Evolutionary conservation across 2,888 invertebrate genomes (phyloP).

Genomic region (Apodemia zela): DNA sequence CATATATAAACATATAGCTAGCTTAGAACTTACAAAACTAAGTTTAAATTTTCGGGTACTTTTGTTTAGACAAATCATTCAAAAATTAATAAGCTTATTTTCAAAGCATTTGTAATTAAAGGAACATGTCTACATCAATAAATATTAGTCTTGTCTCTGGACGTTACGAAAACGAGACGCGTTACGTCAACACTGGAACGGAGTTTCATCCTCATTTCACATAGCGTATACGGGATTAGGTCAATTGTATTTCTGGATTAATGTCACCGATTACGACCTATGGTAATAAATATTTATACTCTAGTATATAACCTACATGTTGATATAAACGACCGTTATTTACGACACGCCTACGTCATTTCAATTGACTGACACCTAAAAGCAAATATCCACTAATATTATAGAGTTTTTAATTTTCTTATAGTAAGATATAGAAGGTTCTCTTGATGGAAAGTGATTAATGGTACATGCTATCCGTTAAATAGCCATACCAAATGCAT

Average conservation of each 20-base stretch:
- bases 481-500: no score
- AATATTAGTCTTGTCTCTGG: background rate
- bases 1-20: no score
- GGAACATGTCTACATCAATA: background rate
- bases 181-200: constrained; percentile 9
- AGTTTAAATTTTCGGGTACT: no score
- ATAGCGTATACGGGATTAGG: constrained; percentile 1
- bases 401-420: no score
- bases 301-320: background rate
- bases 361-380: no score
- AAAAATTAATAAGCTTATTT: no score
- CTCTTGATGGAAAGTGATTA: no score
- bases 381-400: no score
- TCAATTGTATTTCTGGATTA: constrained; percentile 10
- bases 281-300: constrained; percentile 12
- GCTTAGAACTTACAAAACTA: no score
- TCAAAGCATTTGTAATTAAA: background rate
- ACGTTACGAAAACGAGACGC: constrained; percentile 5
- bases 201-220: background rate
- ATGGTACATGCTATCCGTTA: no score
- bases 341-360: background rate
- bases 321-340: background rate
- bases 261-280: constrained; percentile 13
- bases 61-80: no score
- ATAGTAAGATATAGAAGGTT: no score